phyloP scores from a whole-genome alignment of 2,888 invertebrate genomes.

The Caenorhabditis macrosperma region DNA sequence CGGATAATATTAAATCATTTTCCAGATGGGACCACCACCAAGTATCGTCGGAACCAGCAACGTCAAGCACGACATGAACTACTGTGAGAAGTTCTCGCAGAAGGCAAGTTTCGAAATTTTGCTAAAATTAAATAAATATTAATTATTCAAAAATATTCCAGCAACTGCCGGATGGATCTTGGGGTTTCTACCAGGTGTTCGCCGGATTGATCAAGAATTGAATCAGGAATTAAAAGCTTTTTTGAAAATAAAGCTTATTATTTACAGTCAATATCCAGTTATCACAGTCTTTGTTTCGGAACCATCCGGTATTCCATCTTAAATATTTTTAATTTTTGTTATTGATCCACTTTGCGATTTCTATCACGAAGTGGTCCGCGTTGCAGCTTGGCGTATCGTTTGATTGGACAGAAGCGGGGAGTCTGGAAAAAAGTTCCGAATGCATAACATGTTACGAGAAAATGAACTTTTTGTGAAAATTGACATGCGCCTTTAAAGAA shows the following conservation, averaged over 20 bases:
- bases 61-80: constrained; percentile 60
- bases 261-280: too few species aligned
- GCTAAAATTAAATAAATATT: too few species aligned
- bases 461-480: too few species aligned
- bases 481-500: too few species aligned
- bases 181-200: constrained; percentile 41
- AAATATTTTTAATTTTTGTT: too few species aligned
- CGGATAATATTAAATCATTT: too few species aligned
- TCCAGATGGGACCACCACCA: constrained; percentile 60
- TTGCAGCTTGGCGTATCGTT: background rate
- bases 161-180: constrained; percentile 45
- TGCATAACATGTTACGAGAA: too few species aligned
- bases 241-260: too few species aligned
- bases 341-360: background rate
- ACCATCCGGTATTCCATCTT: too few species aligned
- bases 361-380: background rate
- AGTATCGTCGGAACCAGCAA: constrained; percentile 57
- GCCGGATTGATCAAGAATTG: constrained; percentile 36
- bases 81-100: constrained; percentile 57
- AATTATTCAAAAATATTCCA: constrained; percentile 12
- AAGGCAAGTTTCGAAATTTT: constrained; percentile 22
- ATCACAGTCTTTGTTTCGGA: too few species aligned
- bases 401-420: background rate
- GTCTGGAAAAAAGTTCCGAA: constrained; percentile 1
- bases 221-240: background rate